phyloP scores from a whole-genome alignment of 53 echinoderm and acorn worm genomes.

The Astropecten irregularis region DNA sequence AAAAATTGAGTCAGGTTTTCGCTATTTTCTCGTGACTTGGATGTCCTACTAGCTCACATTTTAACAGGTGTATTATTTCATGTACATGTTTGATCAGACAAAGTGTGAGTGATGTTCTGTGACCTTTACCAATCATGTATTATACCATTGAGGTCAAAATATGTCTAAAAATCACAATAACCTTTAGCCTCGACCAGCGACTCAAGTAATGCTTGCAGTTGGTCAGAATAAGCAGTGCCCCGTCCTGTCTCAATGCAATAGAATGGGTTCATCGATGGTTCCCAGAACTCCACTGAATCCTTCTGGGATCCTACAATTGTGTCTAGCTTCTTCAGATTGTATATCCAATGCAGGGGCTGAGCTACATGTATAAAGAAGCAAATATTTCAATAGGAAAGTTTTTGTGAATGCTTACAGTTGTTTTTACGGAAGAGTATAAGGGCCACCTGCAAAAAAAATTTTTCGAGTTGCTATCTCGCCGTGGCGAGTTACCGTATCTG shows the following conservation, averaged over 20 bases:
- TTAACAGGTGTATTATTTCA: too few relatives aligned
- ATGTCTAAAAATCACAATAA: background rate
- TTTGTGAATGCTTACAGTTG: background rate
- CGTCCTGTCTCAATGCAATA: conserved; percentile 70
- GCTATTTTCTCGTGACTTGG: too few relatives aligned
- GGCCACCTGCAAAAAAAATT: too few relatives aligned
- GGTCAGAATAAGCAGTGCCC: conserved; percentile 65
- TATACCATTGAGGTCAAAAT: too few relatives aligned
- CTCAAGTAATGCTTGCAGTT: conserved; percentile 49
- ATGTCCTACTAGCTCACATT: too few relatives aligned
- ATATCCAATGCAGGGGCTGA: conserved; percentile 79
- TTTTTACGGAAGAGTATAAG: too few relatives aligned
- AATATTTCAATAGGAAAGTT: background rate
- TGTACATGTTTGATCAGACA: too few relatives aligned
- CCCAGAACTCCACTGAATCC: conserved; percentile 72
- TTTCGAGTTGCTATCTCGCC: too few relatives aligned
- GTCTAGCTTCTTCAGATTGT: conserved; percentile 60
- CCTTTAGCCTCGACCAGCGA: conserved; percentile 65
- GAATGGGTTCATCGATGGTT: conserved; percentile 67
- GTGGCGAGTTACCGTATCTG: too few relatives aligned
- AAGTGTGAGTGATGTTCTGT: too few relatives aligned
- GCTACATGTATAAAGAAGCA: conserved; percentile 23
- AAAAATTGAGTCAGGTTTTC: too few relatives aligned
- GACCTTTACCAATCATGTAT: too few relatives aligned
- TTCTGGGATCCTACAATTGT: conserved; percentile 22